A percentile compares a stretch with the other conserved stretches of the same genome.
Evolutionary conservation across 2,888 invertebrate genomes (phyloP).

Genomic region (Gerosis bhagava): DNA sequence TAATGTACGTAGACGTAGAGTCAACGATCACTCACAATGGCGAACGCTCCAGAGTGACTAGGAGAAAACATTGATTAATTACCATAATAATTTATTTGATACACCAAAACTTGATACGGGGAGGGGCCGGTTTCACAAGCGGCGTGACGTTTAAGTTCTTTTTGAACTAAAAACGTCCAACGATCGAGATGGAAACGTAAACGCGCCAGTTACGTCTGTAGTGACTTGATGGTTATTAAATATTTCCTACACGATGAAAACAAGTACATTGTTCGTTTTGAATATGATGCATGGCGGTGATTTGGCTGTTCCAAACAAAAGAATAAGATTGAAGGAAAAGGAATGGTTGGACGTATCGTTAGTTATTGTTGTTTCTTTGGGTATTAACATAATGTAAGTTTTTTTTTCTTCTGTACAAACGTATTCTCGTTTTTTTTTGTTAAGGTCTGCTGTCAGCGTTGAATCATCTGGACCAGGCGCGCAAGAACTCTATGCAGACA

Average conservation of each 20-base stretch:
- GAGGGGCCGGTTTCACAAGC: conserved; percentile 69
- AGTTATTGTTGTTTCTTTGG: conserved; percentile 62
- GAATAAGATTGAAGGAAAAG: conserved; percentile 73
- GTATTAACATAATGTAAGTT: conserved; percentile 64
- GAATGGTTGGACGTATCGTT: conserved; percentile 67
- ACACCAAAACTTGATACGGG: conserved; percentile 77
- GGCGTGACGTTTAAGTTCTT: conserved; percentile 59
- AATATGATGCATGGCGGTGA: conserved; percentile 76
- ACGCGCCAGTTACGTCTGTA: conserved; percentile 43
- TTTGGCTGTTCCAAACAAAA: conserved; percentile 78
- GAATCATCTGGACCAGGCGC: conserved; percentile 75
- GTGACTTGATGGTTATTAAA: conserved; percentile 54
- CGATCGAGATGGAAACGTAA: conserved; percentile 51
- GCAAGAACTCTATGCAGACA: conserved; percentile 83
- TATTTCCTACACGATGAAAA: conserved; percentile 69
- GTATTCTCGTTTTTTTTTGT: conserved; percentile 48
- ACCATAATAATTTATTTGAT: conserved; percentile 83
- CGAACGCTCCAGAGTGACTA: conserved; percentile 69
- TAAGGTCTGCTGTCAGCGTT: conserved; percentile 73
- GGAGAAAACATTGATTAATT: conserved; percentile 82
- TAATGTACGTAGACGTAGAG: conserved; percentile 61
- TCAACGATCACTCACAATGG: conserved; percentile 79
- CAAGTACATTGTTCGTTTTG: conserved; percentile 69
- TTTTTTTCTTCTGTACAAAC: conserved; percentile 45
- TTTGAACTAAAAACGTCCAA: conserved; percentile 59